A percentile compares a stretch with the other conserved stretches of the same genome.
These are phyloP conservation scores for Deilephila elpenor DNA, from an alignment of 2,888 invertebrate species.

Conservation along the genomic window DNA sequence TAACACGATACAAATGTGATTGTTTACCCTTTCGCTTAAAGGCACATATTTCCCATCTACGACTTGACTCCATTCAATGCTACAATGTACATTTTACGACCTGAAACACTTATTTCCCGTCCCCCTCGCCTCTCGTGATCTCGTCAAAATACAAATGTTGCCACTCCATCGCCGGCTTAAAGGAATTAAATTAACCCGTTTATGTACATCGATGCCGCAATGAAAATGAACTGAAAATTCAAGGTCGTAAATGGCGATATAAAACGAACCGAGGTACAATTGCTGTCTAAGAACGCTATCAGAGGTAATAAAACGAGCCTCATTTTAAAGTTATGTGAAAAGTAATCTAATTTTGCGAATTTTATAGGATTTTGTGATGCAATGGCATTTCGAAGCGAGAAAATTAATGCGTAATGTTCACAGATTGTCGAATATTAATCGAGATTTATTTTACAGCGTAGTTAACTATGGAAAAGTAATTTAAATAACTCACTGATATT, in stretches of 20 bases:
- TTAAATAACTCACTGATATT: neutral
- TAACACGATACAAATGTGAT: no score
- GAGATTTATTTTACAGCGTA: neutral
- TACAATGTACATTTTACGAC: neutral
- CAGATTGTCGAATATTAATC: constrained; percentile 1
- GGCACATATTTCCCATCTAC: no score
- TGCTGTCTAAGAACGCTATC: constrained; percentile 40
- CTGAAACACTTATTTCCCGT: neutral
- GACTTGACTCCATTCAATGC: neutral
- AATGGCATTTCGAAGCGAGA: constrained; percentile 13
- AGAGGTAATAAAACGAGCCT: constrained; percentile 37
- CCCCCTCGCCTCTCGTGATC: neutral
- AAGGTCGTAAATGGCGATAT: constrained; percentile 36
- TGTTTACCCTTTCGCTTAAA: no score
- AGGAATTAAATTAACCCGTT: constrained; percentile 20
- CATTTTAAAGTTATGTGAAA: constrained; percentile 35
- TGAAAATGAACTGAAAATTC: constrained; percentile 29
- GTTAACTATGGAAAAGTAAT: neutral
- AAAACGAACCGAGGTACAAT: constrained; percentile 38
- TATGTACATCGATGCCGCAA: constrained; percentile 16
- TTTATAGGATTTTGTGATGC: constrained; percentile 21
- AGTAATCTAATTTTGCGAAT: constrained; percentile 25
- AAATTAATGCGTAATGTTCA: constrained; percentile 19
- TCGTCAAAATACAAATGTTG: constrained; percentile 9
- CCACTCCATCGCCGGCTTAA: constrained; percentile 20